A percentile compares a stretch with the other conserved stretches of the same genome.
phyloP scores from a whole-genome alignment of 2,113 vertebrate species.

The Sorex fumeus region DNA sequence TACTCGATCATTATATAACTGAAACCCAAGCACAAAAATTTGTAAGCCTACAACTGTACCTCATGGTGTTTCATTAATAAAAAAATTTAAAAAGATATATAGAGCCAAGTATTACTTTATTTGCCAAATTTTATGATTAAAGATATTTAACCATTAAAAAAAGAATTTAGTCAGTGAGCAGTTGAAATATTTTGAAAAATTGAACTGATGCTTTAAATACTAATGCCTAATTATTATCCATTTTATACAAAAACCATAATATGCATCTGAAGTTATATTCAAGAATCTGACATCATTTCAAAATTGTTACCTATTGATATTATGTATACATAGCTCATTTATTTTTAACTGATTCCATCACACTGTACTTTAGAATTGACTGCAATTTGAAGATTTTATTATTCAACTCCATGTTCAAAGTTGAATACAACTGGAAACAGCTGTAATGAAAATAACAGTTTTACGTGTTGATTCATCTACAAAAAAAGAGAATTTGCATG shows the following conservation, averaged over 20 bases:
- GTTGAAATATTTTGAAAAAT: conserved; percentile 49
- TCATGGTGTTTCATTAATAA: too few relatives aligned
- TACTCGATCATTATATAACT: too few relatives aligned
- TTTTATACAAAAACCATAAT: conserved; percentile 58
- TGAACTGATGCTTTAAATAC: conserved; percentile 7
- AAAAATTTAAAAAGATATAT: too few relatives aligned
- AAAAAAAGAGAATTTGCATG: conserved; percentile 25
- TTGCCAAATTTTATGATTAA: too few relatives aligned
- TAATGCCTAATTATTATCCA: not conserved
- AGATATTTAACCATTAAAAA: too few relatives aligned
- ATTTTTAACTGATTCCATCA: not conserved
- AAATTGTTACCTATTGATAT: not conserved
- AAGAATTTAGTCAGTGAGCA: not conserved
- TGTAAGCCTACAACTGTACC: too few relatives aligned
- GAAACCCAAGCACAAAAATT: too few relatives aligned
- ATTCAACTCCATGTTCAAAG: not conserved
- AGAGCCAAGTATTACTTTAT: too few relatives aligned
- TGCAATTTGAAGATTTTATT: not conserved
- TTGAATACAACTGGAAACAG: not conserved
- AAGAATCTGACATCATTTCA: not conserved
- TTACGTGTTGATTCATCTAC: not conserved
- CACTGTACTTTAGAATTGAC: not conserved
- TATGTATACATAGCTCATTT: not conserved
- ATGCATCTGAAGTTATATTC: not conserved
- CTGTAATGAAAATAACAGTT: conserved; percentile 27